Evolutionary conservation across 2,113 vertebrate species (phyloP), one percentile per base, ranked within the genome.

Genomic region (Castor canadensis): DNA sequence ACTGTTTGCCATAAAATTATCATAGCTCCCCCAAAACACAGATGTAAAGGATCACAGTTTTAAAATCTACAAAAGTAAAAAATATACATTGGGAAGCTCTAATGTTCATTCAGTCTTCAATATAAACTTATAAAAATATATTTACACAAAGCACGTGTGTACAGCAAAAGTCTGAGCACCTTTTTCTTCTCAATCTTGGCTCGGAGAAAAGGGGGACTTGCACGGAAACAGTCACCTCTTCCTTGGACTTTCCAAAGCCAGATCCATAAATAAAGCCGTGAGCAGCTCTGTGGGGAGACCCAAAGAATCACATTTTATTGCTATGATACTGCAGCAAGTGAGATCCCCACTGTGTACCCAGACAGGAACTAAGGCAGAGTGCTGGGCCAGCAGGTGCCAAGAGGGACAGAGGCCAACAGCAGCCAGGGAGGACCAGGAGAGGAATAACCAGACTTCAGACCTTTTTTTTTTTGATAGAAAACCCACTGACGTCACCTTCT

Each of bases 51-150:
- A 98, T 98, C 98, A 98, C 98, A 98, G 98, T 98, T 99, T 99
- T 98, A 98, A 98, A 99, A 99, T 98, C 98, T 98, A 99, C 99
- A 99, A 99, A 99, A 99, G 98, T 99, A 99, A 99, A 99, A 99
- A 99, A 99, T 99, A 99, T 98, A 99, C 99, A 99, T 98, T 99
- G 98, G 98, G 98, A 98, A 98, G 97, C 98, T 98, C 98, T 99
- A 99, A 98, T 97, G 97, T 97, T 98, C 98, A 98, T 98, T 98
- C 97, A 98, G 98, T 98, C 98, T 99, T 98, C 98, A 98, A 98
- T 99, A 99, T 98, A 99, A 99, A 99, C 98, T 95, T 99, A 98
- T 99, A 99, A 99, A 99, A 98, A 98, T 99, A 99, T 99, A 99
- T 99, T 98, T 99, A 99, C 98, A 99, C 98, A 98, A 98, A 98